A percentile compares a stretch with the other conserved stretches of the same genome.
phyloP scores from a whole-genome alignment of 2,113 vertebrate genomes.

The Ceratotherium simum region DNA sequence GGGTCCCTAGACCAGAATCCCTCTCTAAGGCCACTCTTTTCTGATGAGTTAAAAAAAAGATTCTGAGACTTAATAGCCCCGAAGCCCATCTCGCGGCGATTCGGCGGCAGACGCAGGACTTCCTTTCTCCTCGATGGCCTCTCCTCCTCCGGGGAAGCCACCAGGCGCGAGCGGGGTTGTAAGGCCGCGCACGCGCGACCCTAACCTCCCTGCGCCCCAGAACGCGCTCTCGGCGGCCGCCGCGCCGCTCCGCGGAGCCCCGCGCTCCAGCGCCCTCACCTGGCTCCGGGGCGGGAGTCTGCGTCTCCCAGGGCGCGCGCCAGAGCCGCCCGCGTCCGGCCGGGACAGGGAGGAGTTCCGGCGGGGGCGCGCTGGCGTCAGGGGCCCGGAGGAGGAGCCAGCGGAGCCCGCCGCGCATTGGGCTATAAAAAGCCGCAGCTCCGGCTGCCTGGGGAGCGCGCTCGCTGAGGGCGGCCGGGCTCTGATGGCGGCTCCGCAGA shows the following conservation, averaged over 20 bases:
- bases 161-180: neutral
- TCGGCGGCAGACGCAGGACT: neutral
- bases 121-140: neutral
- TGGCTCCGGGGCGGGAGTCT: slow-evolving; percentile 6
- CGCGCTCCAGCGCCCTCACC: slow-evolving; percentile 65
- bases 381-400: slow-evolving; percentile 65
- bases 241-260: neutral
- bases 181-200: accelerated
- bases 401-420: neutral
- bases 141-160: neutral
- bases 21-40: neutral
- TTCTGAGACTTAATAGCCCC: neutral
- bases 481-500: neutral
- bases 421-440: slow-evolving; percentile 71
- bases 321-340: slow-evolving; percentile 68
- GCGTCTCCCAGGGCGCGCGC: slow-evolving; percentile 44
- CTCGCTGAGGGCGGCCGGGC: neutral
- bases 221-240: neutral
- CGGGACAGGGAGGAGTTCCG: neutral
- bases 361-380: neutral
- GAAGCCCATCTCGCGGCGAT: neutral
- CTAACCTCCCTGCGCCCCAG: accelerated
- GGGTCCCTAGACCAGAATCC: neutral
- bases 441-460: slow-evolving; percentile 60
- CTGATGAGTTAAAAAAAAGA: neutral